Evolutionary conservation across 2,888 invertebrate species (phyloP).

Genomic region (Pyralis farinalis): DNA sequence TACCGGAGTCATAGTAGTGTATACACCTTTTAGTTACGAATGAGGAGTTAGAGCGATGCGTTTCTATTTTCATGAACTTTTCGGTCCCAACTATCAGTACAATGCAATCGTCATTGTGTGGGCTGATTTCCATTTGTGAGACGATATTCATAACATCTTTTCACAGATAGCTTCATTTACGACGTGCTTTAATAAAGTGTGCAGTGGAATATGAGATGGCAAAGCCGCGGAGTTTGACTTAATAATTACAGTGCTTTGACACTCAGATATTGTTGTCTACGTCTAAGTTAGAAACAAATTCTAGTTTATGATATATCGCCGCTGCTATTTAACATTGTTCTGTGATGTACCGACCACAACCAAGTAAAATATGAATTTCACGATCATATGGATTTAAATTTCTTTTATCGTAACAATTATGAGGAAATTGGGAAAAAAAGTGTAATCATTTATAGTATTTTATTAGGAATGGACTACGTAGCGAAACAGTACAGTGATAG

Average conservation of each 20-base stretch:
- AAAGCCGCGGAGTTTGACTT: conserved; percentile 9
- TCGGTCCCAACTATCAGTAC: too few species aligned
- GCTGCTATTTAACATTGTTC: background rate
- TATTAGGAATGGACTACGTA: too few species aligned
- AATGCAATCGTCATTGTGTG: conserved; percentile 1
- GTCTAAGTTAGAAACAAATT: background rate
- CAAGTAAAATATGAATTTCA: too few species aligned
- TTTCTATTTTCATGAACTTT: too few species aligned
- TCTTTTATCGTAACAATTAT: too few species aligned
- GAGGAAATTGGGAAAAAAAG: too few species aligned
- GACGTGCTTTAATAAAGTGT: conserved; percentile 13
- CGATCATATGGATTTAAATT: too few species aligned
- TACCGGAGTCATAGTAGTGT: background rate
- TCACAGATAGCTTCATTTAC: conserved; percentile 26
- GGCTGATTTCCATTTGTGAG: conserved; percentile 20
- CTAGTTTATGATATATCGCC: background rate
- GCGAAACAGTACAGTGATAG: too few species aligned
- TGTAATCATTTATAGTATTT: too few species aligned
- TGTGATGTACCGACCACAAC: too few species aligned
- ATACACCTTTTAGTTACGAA: background rate
- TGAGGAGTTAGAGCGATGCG: too few species aligned
- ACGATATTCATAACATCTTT: conserved; percentile 26
- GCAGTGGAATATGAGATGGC: background rate
- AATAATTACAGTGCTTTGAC: conserved; percentile 29
- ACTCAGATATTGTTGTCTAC: conserved; percentile 21